These are phyloP conservation scores for Rhadinocentrus ornatus DNA, from an alignment of 2,797 vertebrate species.

Conservation along the genomic window DNA sequence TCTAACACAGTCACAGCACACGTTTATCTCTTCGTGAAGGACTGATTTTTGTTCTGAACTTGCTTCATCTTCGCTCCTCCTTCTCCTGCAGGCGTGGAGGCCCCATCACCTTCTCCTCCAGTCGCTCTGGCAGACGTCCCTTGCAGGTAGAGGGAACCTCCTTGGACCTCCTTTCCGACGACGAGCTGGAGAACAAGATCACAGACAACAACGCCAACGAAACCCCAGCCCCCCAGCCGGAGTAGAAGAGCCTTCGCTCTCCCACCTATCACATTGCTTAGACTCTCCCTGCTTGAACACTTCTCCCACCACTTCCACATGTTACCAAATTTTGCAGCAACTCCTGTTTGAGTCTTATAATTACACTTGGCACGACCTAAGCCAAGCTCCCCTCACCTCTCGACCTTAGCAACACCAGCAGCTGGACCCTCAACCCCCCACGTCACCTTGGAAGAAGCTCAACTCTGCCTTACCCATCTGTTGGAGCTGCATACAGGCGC, in stretches of 20 bases:
- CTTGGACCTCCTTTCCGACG: conserved; percentile 87
- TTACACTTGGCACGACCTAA: conserved; percentile 44
- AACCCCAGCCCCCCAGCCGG: conserved; percentile 79
- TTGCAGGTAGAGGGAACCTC: conserved; percentile 93
- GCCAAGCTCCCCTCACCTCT: conserved; percentile 6
- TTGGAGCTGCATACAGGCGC: conserved; percentile 67
- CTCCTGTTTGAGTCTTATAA: conserved; percentile 46
- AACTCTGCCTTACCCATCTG: conserved; percentile 70
- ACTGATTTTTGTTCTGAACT: neutral
- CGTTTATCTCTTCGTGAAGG: neutral
- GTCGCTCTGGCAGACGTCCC: conserved; percentile 90
- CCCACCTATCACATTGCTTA: neutral
- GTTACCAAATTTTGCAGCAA: conserved; percentile 27
- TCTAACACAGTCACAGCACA: too few relatives aligned
- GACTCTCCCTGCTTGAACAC: neutral
- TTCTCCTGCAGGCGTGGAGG: conserved; percentile 85
- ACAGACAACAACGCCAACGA: conserved; percentile 91
- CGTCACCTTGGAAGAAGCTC: conserved; percentile 63
- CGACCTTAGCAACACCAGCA: conserved; percentile 67
- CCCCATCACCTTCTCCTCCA: conserved; percentile 91
- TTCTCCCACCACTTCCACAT: neutral
- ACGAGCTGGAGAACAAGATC: conserved; percentile 92
- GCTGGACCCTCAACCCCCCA: conserved; percentile 41
- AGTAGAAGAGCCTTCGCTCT: conserved; percentile 81
- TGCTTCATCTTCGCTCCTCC: neutral